Conservation (phyloP, 2,113 vertebrate genomes). For the Chitala chitala region DNA sequence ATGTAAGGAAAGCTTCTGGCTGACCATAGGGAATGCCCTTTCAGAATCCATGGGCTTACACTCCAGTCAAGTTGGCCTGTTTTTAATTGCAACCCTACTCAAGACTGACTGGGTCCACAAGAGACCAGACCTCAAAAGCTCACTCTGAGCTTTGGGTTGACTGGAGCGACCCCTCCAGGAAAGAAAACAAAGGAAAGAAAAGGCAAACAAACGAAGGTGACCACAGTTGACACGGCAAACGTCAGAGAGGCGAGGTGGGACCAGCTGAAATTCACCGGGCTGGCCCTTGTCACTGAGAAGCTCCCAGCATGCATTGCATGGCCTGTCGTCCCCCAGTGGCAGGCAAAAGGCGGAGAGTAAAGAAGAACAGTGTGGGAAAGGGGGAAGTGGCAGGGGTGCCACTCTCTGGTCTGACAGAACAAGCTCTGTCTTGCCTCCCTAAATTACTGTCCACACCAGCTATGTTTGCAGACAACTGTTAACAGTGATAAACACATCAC, state of each 20-base stretch:
- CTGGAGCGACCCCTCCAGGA: background rate
- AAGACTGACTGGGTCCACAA: background rate
- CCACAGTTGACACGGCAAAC: too few species aligned
- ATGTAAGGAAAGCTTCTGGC: too few species aligned
- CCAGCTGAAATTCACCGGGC: background rate
- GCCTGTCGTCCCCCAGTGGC: background rate
- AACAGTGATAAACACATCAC: too few species aligned
- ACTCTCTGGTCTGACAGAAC: slow-evolving; percentile 23
- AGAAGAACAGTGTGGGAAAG: background rate
- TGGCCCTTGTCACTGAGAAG: background rate
- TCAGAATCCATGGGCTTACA: too few species aligned
- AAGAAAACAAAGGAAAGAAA: background rate
- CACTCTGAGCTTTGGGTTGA: background rate
- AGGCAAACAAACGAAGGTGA: background rate
- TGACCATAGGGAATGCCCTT: too few species aligned
- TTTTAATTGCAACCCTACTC: background rate
- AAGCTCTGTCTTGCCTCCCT: slow-evolving; percentile 38
- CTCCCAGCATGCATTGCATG: too few species aligned
- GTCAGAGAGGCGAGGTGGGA: background rate
- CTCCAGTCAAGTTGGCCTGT: background rate
- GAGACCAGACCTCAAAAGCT: background rate
- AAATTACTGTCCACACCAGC: slow-evolving; percentile 37
- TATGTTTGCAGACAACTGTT: slow-evolving; percentile 25
- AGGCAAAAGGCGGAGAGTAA: background rate
- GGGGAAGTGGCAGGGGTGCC: background rate